Base-by-base conservation (phyloP, 2,888 invertebrate species). In the Parnassius apollo region DNA sequence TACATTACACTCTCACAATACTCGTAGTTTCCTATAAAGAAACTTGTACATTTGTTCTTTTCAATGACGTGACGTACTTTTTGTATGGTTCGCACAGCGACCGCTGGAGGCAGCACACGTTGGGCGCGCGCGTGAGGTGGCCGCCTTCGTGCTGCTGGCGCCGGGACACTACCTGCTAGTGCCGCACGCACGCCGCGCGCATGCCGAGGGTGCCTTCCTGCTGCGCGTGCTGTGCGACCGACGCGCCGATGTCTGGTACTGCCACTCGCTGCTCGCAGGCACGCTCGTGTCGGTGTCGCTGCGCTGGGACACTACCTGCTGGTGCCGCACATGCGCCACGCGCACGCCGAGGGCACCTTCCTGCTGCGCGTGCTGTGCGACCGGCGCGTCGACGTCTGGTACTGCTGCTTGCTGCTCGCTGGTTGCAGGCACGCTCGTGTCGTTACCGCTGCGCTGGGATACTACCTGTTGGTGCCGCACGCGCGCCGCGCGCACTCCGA, bases 281-380 rank as follows among this genome's bases (percentile, higher is more conserved):
- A 11, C 12, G 46, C 10, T 95, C 83, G 95, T 96, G 88, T 94
- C 95, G 59, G 88, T 96, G 74, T 1, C 18, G 18, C 25, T 25
- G 95, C 95, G 56, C 93, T 95, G 10, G 96, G 96, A 2, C 94
- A 94, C 78, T 96, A 95, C 82, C 93, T 95, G 62, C 94, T 95
- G 61, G 94, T 96, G 70, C 95, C 96, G 65, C 95, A 95, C 87
- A 94, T 95, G 63, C 93, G 94, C 69, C 91, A 93, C 64, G 93
- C 95, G 62, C 93, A 94, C 86, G 89, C 93, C 66, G 95, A 95
- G 78, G 94, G 94, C 65, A 94, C 94, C 82, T 96, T 95, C 85
- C 90, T 95, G 66, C 88, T 96, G 68, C 89, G 95, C 71, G 93
- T 95, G 69, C 92, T 95, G 70, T 95, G 95, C 12, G 95, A 95